A percentile compares a stretch with the other conserved stretches of the same genome.
Evolutionary conservation across 1,140 invertebrate genomes (phyloP).

Genomic region (Pectinophora gossypiella): DNA sequence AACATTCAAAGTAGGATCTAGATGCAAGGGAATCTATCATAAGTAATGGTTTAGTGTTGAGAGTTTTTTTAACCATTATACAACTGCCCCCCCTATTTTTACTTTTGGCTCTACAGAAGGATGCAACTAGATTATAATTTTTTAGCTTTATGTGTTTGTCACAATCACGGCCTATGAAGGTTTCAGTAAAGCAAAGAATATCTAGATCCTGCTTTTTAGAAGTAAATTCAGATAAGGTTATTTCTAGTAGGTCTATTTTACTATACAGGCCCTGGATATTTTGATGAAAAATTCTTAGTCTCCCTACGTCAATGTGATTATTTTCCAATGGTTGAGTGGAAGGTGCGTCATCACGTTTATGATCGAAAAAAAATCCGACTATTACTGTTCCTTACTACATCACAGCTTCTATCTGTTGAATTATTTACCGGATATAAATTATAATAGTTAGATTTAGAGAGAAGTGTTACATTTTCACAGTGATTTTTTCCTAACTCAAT

Average conservation of each 20-base stretch:
- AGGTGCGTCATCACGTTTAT: neutral
- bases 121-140: neutral
- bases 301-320: neutral
- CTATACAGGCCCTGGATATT: neutral
- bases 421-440: neutral
- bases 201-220: neutral
- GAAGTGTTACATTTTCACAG: neutral
- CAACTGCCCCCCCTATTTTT: neutral
- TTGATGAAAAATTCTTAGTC: conserved; percentile 1
- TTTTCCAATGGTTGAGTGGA: too few relatives aligned
- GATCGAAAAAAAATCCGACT: neutral
- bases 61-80: neutral
- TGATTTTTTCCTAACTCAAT: neutral
- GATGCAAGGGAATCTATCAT: neutral
- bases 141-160: neutral
- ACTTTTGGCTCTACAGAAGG: neutral
- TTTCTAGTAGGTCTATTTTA: neutral
- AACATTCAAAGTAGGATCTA: neutral
- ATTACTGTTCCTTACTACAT: neutral
- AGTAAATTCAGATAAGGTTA: neutral
- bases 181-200: neutral
- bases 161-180: neutral
- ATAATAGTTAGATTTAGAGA: neutral
- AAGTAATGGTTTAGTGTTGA: neutral
- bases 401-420: neutral